Evolutionary conservation across 35 echinoderm and acorn worm species (phyloP), one percentile per base, ranked within the genome.

Genomic region (Diadema setosum): DNA sequence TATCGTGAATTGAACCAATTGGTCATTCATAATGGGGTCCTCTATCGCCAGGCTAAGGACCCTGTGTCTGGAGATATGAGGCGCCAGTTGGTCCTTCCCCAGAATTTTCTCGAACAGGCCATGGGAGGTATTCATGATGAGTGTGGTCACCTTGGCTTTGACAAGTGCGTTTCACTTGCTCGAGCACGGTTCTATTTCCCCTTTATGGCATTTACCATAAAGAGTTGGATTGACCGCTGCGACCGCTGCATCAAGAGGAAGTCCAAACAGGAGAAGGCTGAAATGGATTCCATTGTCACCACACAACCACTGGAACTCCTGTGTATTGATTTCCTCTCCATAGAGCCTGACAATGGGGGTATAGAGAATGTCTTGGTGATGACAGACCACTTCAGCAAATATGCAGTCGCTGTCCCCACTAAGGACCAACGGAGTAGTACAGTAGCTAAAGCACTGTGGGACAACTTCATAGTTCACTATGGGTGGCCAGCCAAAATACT

Each of bases 261-360:
- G 34, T 78, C 60, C 25, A 30, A 67, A 24, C 81, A 81, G 16
- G 78, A 84, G 31, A 65, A 65, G 16, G 92, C 87, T 21, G 87
- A 89, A 39, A 30, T 94, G 56, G 92, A 73, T 31, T 33, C 44
- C 25, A 94, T 94, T 63, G 58, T 20, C 5, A 94, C 87, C 7
- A 80, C 87, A 20, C 46, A 60, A 44, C 92, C 87, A 5, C 26
- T 94, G 55, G 92, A 94, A 27, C 27, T 94, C 16, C 26, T 90
- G 34, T 94, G 92, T 69, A 80, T 94, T 20, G 92, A 94, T 30
- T 94, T 84, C 25, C 34, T 94, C 4, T 82, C 65, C 12, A 70
- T 70, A 5, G 65, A 70, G 36, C 65, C 65, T 2, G 65, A 70
- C 23, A 70, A 70, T 70, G 65, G 65, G 16, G 65, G 65, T 4